Base-by-base conservation (phyloP, 2,888 invertebrate genomes). In the Lymantria dispar region DNA sequence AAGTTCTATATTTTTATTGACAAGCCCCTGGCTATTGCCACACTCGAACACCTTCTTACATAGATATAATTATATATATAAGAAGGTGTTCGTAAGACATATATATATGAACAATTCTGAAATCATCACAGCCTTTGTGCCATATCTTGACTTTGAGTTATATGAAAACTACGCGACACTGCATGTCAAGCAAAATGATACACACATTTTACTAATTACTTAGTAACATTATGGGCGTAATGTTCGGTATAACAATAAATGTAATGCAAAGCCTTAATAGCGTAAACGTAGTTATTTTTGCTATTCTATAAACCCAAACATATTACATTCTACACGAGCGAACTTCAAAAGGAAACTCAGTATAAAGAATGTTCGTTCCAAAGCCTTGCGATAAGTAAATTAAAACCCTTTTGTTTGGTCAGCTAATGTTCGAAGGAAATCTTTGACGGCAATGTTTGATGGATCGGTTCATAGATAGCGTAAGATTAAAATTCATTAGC, bases 351-450 rank as follows among this genome's bases (percentile, higher is more conserved):
- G 53, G 76, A 70, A 74, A 73, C 65, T 75, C 68, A 68, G 78
- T 76, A 80, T 83, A 82, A 85, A 81, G 82, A 82, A 78, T 80
- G 44, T 73, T 65, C 59, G 72, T 78, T 81, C 85, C 88, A 87
- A 86, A 86, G 82, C 82, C 82, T 58, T 64, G 63, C 75, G 80
- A 82, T 85, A 84, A 83, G 77, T 78, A 80, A 83, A 85, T 87
- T 85, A 48, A 85, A 85, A 85, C 78, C 78, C 82, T 79, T 84
- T 89, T 88, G 85, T 88, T 56, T 70, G 76, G 70, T 67, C 72
- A 66, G 70, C 62, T 72, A 70, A 68, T 70, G 75, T 75, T 70
- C 64, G 67, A 70, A 67, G 67, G 68, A 68, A 67, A 66, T 74
- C 70, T 76, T 79, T 85, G 87, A 87, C 80, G 85, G 84, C 68